phyloP scores from a whole-genome alignment of 1,140 invertebrate genomes.

The Meloidogyne chitwoodi region DNA sequence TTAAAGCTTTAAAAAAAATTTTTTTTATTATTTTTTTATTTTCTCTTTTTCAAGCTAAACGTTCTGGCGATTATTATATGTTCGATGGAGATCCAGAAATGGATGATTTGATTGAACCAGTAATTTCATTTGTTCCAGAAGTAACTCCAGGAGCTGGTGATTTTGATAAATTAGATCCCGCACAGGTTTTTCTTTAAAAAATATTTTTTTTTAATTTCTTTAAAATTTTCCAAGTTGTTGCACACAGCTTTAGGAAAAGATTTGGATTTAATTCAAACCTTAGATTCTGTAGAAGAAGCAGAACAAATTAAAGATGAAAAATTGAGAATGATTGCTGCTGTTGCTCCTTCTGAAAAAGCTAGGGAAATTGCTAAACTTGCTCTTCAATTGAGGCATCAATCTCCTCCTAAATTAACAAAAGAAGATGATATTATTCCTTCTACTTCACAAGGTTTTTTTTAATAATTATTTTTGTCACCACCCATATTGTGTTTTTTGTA shows the following conservation, averaged over 20 bases:
- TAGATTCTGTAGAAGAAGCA: constrained; percentile 51
- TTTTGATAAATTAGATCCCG: constrained; percentile 53
- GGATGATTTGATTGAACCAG: constrained; percentile 44
- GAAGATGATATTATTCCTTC: not conserved
- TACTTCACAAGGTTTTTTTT: constrained; percentile 9
- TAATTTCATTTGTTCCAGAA: constrained; percentile 55
- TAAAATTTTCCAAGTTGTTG: constrained; percentile 40
- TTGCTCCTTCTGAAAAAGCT: constrained; percentile 21
- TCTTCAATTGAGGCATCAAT: not conserved
- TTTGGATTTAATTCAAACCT: constrained; percentile 45
- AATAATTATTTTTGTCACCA: too few relatives aligned
- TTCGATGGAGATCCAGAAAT: constrained; percentile 55
- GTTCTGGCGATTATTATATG: constrained; percentile 60
- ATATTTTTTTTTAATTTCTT: not conserved
- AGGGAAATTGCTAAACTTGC: constrained; percentile 19
- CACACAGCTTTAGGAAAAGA: constrained; percentile 51
- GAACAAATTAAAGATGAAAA: constrained; percentile 52
- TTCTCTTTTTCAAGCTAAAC: constrained; percentile 51
- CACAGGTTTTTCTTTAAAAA: constrained; percentile 50
- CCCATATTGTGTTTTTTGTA: too few relatives aligned
- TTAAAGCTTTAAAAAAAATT: not conserved
- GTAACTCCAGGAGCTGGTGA: constrained; percentile 49
- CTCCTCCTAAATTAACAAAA: not conserved
- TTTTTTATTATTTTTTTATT: not conserved
- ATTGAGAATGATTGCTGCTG: constrained; percentile 49